phyloP scores from a whole-genome alignment of 2,797 vertebrate genomes.

The Iguana delicatissima region DNA sequence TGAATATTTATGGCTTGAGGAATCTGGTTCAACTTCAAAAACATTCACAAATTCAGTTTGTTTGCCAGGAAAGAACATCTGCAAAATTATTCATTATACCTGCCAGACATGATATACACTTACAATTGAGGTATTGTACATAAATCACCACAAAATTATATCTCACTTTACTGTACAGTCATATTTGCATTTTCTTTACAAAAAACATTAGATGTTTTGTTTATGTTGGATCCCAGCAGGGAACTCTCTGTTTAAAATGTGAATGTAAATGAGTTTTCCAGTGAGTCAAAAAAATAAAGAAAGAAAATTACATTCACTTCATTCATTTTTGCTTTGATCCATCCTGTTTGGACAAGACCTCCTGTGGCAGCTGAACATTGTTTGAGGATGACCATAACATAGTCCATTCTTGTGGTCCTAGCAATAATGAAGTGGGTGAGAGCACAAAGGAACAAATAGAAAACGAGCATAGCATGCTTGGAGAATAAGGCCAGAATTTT shows the following conservation, averaged over 20 bases:
- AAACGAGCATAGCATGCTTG: no score
- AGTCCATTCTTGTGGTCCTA: fast-evolving
- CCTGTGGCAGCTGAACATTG: not conserved
- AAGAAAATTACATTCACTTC: slow-evolving; percentile 22
- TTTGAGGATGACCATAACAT: not conserved
- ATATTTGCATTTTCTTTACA: slow-evolving; percentile 47
- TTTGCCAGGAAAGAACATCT: slow-evolving; percentile 34
- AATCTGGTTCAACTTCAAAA: slow-evolving; percentile 39
- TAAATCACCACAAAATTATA: slow-evolving; percentile 51
- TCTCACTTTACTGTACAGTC: slow-evolving; percentile 1
- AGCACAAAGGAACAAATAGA: no score
- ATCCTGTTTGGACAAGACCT: not conserved
- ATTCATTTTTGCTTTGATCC: not conserved
- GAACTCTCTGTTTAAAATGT: slow-evolving; percentile 38
- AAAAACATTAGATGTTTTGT: slow-evolving; percentile 21
- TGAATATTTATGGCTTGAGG: not conserved
- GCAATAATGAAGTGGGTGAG: not conserved
- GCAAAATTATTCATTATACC: slow-evolving; percentile 53
- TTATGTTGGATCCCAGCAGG: slow-evolving; percentile 11
- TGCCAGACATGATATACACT: slow-evolving; percentile 42
- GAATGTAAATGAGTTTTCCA: not conserved
- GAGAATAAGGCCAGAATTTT: no score
- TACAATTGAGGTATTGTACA: slow-evolving; percentile 23
- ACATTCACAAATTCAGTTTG: slow-evolving; percentile 20
- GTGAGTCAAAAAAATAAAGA: not conserved